phyloP scores from a whole-genome alignment of 2,797 vertebrate genomes.

The Helarctos malayanus region DNA sequence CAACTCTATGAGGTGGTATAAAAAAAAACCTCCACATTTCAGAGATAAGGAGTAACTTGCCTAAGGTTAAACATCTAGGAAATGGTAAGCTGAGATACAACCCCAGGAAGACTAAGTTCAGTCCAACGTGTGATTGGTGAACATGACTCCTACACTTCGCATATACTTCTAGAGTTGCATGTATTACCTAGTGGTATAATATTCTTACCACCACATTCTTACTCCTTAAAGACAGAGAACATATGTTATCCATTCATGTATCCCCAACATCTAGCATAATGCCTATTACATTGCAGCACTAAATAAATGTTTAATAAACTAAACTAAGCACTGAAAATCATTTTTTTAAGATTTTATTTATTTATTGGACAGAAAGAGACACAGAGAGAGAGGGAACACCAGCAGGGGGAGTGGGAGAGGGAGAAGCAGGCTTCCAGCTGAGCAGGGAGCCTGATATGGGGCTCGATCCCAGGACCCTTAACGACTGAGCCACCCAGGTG shows the following conservation, averaged over 20 bases:
- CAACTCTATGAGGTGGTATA: background rate
- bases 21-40: background rate
- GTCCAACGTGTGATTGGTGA: background rate
- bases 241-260: background rate
- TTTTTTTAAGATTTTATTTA: background rate
- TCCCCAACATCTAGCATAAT: background rate
- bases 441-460: no score
- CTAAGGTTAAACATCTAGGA: background rate
- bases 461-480: no score
- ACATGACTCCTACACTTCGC: background rate
- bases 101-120: background rate
- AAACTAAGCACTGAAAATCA: conserved; percentile 25
- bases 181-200: background rate
- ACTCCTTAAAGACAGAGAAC: background rate
- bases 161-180: background rate
- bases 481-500: no score
- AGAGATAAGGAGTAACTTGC: background rate
- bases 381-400: no score
- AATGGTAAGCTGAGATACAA: background rate
- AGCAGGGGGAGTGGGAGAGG: no score
- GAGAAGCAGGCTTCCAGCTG: no score
- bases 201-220: background rate
- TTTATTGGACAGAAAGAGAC: no score
- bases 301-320: conserved; percentile 50
- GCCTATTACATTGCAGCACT: background rate